phyloP scores from a whole-genome alignment of 2,888 invertebrate genomes.

The Falcaria lacertinaria region DNA sequence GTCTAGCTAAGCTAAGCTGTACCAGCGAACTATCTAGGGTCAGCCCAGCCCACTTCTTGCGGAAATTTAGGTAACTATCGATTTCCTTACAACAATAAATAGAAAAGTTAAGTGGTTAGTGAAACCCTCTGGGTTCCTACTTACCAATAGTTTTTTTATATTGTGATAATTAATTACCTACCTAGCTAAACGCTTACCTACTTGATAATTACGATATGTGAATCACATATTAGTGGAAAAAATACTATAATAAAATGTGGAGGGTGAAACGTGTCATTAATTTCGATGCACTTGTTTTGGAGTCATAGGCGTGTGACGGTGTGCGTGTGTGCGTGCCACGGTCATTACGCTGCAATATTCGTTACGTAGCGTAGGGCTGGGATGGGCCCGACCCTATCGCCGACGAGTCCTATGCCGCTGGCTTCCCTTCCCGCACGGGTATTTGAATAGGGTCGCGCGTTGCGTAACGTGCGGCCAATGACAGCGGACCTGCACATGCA shows the following conservation, averaged over 20 bases:
- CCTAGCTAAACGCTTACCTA: too few relatives aligned
- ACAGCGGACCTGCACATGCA: constrained; percentile 73
- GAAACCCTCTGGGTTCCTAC: too few relatives aligned
- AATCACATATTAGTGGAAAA: constrained; percentile 14
- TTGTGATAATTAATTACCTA: too few relatives aligned
- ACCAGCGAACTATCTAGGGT: too few relatives aligned
- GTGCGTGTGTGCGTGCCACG: constrained; percentile 43
- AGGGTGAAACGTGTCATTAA: constrained; percentile 52
- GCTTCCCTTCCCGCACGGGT: constrained; percentile 33
- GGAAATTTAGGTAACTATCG: too few relatives aligned
- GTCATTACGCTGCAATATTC: constrained; percentile 70
- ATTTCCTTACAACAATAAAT: too few relatives aligned
- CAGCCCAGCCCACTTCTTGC: too few relatives aligned
- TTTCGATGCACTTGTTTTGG: constrained; percentile 58
- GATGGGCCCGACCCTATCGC: constrained; percentile 62
- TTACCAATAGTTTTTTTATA: too few relatives aligned
- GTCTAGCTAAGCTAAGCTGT: too few relatives aligned
- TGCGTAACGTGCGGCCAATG: constrained; percentile 78
- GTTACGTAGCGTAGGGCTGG: constrained; percentile 60
- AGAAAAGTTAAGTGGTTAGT: too few relatives aligned
- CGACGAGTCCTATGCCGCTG: constrained; percentile 61
- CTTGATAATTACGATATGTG: neutral
- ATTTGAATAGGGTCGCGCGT: constrained; percentile 68
- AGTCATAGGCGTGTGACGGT: constrained; percentile 18
- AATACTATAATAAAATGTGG: constrained; percentile 18